These are phyloP conservation scores for Grammomys surdaster DNA, from an alignment of 2,113 vertebrate genomes.

Conservation along the genomic window DNA sequence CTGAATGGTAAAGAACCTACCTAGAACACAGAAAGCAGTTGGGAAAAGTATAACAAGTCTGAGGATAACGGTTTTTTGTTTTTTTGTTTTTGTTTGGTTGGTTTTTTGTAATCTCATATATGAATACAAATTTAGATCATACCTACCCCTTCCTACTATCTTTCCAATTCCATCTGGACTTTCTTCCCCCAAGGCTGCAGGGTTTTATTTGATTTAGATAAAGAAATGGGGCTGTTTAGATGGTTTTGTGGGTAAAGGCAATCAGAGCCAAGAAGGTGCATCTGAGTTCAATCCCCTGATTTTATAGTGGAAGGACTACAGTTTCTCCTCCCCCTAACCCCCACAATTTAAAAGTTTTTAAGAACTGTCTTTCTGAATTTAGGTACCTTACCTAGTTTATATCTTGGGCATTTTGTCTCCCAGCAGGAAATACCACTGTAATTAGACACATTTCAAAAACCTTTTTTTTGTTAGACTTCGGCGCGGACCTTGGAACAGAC, in stretches of 20 bases:
- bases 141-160: neutral
- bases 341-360: neutral
- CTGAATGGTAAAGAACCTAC: neutral
- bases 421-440: neutral
- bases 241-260: neutral
- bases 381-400: neutral
- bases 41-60: neutral
- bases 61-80: neutral
- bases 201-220: constrained; percentile 25
- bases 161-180: neutral
- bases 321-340: neutral
- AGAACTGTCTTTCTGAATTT: neutral
- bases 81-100: neutral
- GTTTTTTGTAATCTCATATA: neutral
- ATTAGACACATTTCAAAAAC: constrained; percentile 42
- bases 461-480: neutral
- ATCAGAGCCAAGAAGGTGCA: neutral
- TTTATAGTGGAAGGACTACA: neutral
- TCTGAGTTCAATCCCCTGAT: neutral
- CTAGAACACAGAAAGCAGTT: neutral
- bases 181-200: neutral
- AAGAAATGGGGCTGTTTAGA: neutral
- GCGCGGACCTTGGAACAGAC: no score
- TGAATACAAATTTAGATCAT: neutral
- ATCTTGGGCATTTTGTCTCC: neutral